A percentile compares a stretch with the other conserved stretches of the same genome.
Conservation (phyloP, 2,888 invertebrate genomes). For the Pterobdella sp. region DNA sequence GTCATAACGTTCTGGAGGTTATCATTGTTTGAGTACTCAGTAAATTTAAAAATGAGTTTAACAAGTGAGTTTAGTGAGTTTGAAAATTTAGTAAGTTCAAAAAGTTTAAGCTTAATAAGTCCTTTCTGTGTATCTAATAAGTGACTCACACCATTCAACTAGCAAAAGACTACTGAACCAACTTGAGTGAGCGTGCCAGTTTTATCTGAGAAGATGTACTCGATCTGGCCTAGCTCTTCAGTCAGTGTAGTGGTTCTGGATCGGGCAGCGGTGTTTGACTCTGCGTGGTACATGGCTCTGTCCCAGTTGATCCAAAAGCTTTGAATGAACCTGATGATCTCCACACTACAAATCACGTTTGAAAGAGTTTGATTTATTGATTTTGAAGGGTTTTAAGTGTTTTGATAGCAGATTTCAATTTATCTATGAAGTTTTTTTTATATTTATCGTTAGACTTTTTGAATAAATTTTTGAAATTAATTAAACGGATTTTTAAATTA, state of each 20-base stretch:
- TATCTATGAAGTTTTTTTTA: too few species aligned
- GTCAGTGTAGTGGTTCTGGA: constrained; percentile 94
- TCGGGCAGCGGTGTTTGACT: constrained; percentile 72
- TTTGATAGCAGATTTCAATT: not conserved
- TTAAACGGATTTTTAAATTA: too few species aligned
- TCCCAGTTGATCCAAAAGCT: constrained; percentile 99
- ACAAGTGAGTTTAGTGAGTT: too few species aligned
- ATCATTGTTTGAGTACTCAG: not conserved
- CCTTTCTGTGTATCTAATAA: too few species aligned
- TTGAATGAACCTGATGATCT: constrained; percentile 92
- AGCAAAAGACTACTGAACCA: too few species aligned
- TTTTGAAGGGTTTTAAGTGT: not conserved
- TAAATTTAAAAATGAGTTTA: too few species aligned
- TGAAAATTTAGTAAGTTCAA: too few species aligned
- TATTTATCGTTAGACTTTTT: too few species aligned
- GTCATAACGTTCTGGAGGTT: constrained; percentile 85
- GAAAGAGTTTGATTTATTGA: not conserved
- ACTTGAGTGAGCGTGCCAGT: constrained; percentile 90
- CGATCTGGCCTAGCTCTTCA: constrained; percentile 96
- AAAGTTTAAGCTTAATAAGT: too few species aligned
- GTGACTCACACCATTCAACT: too few species aligned
- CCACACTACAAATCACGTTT: constrained; percentile 54
- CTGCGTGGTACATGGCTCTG: constrained; percentile 88
- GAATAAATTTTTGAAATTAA: too few species aligned
- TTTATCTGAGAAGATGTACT: constrained; percentile 98